These are phyloP conservation scores for Leptobrachium leishanense DNA, from an alignment of 2,113 vertebrate species.

Conservation along the genomic window DNA sequence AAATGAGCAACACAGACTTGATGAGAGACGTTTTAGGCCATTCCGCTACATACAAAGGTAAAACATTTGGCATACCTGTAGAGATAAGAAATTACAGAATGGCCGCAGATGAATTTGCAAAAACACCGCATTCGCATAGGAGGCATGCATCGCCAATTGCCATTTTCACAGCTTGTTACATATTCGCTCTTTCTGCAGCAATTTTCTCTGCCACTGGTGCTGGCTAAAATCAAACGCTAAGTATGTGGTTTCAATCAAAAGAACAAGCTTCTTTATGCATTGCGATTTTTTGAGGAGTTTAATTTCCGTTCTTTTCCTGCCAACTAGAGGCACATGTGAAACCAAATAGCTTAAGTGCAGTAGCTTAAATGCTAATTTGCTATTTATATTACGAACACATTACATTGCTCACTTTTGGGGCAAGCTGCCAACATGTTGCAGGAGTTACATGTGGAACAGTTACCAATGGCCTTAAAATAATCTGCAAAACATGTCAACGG, in stretches of 20 bases:
- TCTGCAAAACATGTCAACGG: slow-evolving; percentile 47
- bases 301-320: slow-evolving; percentile 59
- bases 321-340: slow-evolving; percentile 63
- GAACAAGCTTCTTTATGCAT: slow-evolving; percentile 64
- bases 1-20: slow-evolving; percentile 25
- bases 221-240: slow-evolving; percentile 50
- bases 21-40: slow-evolving; percentile 48
- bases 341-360: slow-evolving; percentile 61
- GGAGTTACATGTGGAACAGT: slow-evolving; percentile 46
- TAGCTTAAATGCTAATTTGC: slow-evolving; percentile 51
- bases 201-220: slow-evolving; percentile 62
- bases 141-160: slow-evolving; percentile 51
- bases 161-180: slow-evolving; percentile 62
- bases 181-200: slow-evolving; percentile 51
- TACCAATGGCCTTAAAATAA: slow-evolving; percentile 38
- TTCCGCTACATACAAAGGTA: slow-evolving; percentile 41
- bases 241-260: slow-evolving; percentile 59
- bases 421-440: slow-evolving; percentile 43
- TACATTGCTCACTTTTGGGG: slow-evolving; percentile 45
- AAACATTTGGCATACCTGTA: slow-evolving; percentile 47
- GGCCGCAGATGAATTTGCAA: slow-evolving; percentile 51
- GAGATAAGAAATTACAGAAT: slow-evolving; percentile 55
- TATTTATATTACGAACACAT: slow-evolving; percentile 50
- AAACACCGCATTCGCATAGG: slow-evolving; percentile 53
- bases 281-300: slow-evolving; percentile 56